Evolutionary conservation across 1,140 invertebrate genomes (phyloP).

Genomic region (Musca vetustissima): DNA sequence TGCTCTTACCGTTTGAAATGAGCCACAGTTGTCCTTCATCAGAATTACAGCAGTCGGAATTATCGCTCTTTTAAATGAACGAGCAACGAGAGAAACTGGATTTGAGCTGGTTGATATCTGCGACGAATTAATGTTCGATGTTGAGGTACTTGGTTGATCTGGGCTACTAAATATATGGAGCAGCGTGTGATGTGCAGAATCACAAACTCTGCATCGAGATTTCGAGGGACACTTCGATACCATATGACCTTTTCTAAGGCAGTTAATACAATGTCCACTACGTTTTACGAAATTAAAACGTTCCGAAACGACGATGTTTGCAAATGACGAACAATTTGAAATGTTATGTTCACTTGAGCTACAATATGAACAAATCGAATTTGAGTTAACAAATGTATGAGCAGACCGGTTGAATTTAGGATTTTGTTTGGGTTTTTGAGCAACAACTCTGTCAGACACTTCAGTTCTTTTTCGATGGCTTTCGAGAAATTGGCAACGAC

Average conservation of each 20-base stretch:
- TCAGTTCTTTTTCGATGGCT: background rate
- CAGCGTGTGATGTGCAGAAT: background rate
- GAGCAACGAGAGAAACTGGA: background rate
- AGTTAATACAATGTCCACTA: background rate
- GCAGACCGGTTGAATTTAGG: background rate
- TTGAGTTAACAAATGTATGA: background rate
- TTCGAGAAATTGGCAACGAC: slow-evolving; percentile 18
- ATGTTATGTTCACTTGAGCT: background rate
- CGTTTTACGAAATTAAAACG: too few relatives aligned
- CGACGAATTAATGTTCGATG: background rate
- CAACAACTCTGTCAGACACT: too few relatives aligned
- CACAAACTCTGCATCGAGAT: background rate
- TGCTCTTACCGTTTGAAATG: slow-evolving; percentile 18
- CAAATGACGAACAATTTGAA: background rate
- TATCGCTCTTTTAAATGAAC: slow-evolving; percentile 6
- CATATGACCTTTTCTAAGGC: slow-evolving; percentile 15
- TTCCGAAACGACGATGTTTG: too few relatives aligned
- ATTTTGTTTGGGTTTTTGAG: too few relatives aligned
- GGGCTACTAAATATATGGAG: background rate
- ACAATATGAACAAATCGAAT: background rate
- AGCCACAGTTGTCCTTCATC: slow-evolving; percentile 21
- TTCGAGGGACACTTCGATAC: background rate
- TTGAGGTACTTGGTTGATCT: background rate
- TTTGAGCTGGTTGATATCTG: too few relatives aligned
- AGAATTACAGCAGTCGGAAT: slow-evolving; percentile 25